phyloP scores from a whole-genome alignment of 2,797 vertebrate genomes.

The Fistularia tabacaria region DNA sequence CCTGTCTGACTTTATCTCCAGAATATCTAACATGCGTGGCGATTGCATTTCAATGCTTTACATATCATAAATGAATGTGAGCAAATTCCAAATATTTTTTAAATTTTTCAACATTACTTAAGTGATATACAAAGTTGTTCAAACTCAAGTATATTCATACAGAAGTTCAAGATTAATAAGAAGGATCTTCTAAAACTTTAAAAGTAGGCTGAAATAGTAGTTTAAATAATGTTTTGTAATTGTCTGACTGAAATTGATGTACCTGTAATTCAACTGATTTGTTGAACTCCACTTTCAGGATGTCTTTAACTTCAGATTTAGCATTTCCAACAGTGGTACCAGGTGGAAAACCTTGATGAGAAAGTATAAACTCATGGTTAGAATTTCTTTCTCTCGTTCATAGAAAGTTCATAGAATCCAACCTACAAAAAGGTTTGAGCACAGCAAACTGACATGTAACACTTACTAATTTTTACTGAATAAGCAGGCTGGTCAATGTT shows the following conservation, averaged over 20 bases:
- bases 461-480: slow-evolving; percentile 84
- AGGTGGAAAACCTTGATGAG: slow-evolving; percentile 79
- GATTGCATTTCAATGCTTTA: too few species aligned
- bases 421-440: not conserved
- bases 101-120: not conserved
- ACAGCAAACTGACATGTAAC: not conserved
- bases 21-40: too few species aligned
- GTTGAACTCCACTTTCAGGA: slow-evolving; percentile 86
- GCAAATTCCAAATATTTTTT: too few species aligned
- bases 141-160: too few species aligned
- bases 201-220: not conserved
- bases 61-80: too few species aligned
- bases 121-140: not conserved
- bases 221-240: not conserved
- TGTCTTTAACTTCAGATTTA: slow-evolving; percentile 83
- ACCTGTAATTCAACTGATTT: slow-evolving; percentile 91
- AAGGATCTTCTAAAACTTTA: too few species aligned
- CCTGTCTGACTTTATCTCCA: too few species aligned
- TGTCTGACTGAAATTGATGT: slow-evolving; percentile 5
- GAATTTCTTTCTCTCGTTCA: not conserved
- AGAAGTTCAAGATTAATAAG: too few species aligned
- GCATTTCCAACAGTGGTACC: slow-evolving; percentile 83
- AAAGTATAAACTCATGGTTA: slow-evolving; percentile 13
- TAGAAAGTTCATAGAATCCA: not conserved
- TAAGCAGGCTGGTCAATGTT: slow-evolving; percentile 78